Evolutionary conservation across 2,797 vertebrate genomes (phyloP).

Genomic region (Natrix natrix): DNA sequence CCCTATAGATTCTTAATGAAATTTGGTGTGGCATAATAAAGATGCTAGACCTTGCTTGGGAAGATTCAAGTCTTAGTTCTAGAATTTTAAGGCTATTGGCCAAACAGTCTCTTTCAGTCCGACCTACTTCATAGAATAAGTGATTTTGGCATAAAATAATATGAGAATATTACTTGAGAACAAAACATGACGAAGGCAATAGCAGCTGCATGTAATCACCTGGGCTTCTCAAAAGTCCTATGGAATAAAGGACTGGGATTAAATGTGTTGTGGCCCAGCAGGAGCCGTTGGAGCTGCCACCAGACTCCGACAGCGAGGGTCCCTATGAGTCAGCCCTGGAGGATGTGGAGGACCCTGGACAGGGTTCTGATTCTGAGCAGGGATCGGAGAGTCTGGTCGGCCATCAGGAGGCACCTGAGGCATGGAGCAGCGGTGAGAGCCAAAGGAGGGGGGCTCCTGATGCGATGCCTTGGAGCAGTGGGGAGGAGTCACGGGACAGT

Average conservation of each 20-base stretch:
- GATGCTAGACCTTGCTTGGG: neutral
- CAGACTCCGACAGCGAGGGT: too few species aligned
- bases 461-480: too few species aligned
- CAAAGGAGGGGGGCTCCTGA: too few species aligned
- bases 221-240: neutral
- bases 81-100: neutral
- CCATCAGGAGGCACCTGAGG: too few species aligned
- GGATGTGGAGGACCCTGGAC: too few species aligned
- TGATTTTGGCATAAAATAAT: neutral
- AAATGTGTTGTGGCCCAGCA: too few species aligned
- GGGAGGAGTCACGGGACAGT: too few species aligned
- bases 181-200: neutral
- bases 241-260: slow-evolving; percentile 2
- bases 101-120: neutral
- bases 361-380: too few species aligned
- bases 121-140: neutral
- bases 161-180: neutral
- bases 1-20: neutral
- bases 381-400: too few species aligned
- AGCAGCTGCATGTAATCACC: slow-evolving; percentile 5
- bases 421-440: too few species aligned
- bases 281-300: too few species aligned
- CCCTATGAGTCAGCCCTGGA: too few species aligned
- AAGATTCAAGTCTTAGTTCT: neutral
- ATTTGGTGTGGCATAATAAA: neutral